Conservation (phyloP, 30 jellyfish, hydroid and myxozoan genomes). For the Morbakka virulenta region DNA sequence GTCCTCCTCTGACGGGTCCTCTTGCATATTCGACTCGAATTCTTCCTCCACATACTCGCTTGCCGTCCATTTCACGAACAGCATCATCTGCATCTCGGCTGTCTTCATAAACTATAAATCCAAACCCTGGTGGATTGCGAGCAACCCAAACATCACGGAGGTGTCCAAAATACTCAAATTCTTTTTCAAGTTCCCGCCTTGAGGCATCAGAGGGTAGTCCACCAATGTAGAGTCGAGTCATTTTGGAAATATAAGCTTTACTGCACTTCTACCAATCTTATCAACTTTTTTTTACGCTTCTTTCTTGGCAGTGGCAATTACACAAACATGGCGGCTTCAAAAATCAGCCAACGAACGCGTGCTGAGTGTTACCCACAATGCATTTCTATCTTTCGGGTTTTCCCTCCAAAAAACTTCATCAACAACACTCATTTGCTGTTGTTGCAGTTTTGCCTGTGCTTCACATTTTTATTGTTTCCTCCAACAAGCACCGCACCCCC, state of each 20-base stretch:
- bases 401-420: no score
- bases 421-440: no score
- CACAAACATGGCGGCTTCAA: no score
- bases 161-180: constrained; percentile 89
- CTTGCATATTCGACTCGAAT: constrained; percentile 94
- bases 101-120: constrained; percentile 90
- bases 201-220: constrained; percentile 99
- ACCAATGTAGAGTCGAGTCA: constrained; percentile 93
- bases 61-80: constrained; percentile 96
- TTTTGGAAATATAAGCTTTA: constrained; percentile 4
- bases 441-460: no score
- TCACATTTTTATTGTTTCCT: no score
- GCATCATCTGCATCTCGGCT: constrained; percentile 99
- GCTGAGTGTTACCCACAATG: no score
- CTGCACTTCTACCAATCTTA: no score
- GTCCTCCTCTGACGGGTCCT: constrained; percentile 88
- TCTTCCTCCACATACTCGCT: constrained; percentile 87
- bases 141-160: constrained; percentile 99
- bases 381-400: no score
- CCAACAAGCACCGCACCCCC: no score
- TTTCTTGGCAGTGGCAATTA: no score
- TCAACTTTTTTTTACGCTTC: no score
- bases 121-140: constrained; percentile 98
- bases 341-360: no score
- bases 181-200: constrained; percentile 92